Evolutionary conservation across 2,797 vertebrate species (phyloP).

Genomic region (Tapera naevia): DNA sequence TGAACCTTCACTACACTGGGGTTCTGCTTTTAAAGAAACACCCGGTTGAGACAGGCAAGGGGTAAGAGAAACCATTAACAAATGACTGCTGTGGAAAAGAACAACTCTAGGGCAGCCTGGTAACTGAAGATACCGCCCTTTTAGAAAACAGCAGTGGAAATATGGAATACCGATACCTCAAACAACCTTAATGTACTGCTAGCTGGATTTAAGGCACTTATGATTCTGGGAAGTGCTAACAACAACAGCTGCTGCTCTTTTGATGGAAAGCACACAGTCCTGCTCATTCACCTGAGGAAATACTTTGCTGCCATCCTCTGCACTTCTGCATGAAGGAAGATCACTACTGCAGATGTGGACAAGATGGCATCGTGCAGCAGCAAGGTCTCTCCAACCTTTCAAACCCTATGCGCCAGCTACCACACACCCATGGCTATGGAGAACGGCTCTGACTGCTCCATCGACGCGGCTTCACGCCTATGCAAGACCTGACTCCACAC

Average conservation of each 20-base stretch:
- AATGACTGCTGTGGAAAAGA: neutral
- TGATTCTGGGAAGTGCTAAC: conserved; percentile 44
- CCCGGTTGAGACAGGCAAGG: accelerated
- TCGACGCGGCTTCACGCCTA: neutral
- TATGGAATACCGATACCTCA: conserved; percentile 31
- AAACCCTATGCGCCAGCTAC: neutral
- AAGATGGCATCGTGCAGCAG: neutral
- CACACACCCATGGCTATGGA: neutral
- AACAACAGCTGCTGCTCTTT: conserved; percentile 67
- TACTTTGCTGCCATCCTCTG: neutral
- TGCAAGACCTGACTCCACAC: neutral
- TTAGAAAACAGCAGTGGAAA: neutral
- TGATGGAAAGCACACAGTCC: conserved; percentile 16
- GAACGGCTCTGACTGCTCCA: accelerated
- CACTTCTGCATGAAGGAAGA: neutral
- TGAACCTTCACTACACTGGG: accelerated
- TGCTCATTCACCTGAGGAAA: conserved; percentile 44
- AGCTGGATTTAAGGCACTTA: conserved; percentile 18
- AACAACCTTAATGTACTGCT: conserved; percentile 56
- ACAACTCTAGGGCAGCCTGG: neutral
- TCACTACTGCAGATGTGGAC: neutral
- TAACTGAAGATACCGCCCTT: neutral
- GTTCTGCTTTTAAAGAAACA: neutral
- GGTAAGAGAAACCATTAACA: neutral
- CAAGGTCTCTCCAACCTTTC: neutral